Conservation (phyloP, 2,888 invertebrate genomes). For the Zonitis immaculata region DNA sequence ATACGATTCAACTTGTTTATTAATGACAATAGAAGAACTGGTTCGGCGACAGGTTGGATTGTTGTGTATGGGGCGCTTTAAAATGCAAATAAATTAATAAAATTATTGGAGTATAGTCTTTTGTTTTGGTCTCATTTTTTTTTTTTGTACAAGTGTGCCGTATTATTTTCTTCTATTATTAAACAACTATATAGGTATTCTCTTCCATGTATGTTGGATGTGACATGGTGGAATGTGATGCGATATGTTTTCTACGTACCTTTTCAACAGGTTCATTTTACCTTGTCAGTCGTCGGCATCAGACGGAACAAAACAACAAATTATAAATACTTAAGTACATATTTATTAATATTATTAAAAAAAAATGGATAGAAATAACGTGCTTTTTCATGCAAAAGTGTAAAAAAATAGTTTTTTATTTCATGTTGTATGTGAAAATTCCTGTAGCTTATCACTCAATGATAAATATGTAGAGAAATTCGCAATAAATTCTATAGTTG, state of each 20-base stretch:
- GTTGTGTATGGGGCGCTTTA: no score
- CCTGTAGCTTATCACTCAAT: neutral
- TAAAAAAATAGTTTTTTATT: neutral
- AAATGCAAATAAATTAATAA: no score
- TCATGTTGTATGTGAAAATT: neutral
- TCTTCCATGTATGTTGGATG: slow-evolving; percentile 3
- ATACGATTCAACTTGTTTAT: no score
- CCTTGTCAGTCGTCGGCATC: slow-evolving; percentile 5
- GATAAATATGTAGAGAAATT: no score
- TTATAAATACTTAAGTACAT: no score
- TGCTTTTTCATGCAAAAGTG: neutral
- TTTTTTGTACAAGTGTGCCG: slow-evolving; percentile 6
- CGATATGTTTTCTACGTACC: neutral
- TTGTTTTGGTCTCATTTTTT: no score
- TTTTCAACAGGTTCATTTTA: slow-evolving; percentile 16
- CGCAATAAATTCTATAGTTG: no score
- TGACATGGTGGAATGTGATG: slow-evolving; percentile 3
- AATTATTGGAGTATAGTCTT: no score
- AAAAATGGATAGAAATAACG: no score
- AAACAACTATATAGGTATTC: neutral
- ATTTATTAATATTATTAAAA: no score
- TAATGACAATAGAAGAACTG: no score
- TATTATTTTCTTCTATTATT: neutral
- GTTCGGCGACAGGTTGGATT: no score
- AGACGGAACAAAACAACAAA: neutral